Conservation (phyloP, 1,140 invertebrate genomes). For the Rhyacophila brunnea region DNA sequence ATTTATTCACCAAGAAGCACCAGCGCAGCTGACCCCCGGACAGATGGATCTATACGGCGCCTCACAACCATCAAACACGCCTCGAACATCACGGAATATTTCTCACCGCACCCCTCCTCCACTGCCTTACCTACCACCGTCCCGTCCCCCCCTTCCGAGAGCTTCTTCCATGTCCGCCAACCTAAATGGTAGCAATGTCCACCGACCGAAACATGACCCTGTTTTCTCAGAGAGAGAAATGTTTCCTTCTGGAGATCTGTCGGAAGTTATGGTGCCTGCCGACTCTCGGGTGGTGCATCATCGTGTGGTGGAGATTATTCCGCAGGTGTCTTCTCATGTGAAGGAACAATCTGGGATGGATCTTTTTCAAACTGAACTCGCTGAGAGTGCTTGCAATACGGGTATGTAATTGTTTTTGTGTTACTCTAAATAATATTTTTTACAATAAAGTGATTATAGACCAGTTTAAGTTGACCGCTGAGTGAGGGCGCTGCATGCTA, state of each 20-base stretch:
- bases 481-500: too few species aligned
- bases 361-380: conserved; percentile 25
- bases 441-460: too few species aligned
- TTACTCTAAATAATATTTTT: too few species aligned
- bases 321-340: conserved; percentile 3
- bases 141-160: not conserved
- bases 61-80: conserved; percentile 6
- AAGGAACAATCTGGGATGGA: conserved; percentile 15
- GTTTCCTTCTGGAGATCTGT: conserved; percentile 16
- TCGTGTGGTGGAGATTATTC: conserved; percentile 22
- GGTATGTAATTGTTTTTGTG: too few species aligned
- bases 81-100: not conserved
- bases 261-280: too few species aligned
- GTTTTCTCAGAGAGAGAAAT: conserved; percentile 18
- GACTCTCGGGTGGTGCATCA: conserved; percentile 6
- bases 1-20: not conserved
- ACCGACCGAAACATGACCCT: not conserved
- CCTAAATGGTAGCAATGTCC: not conserved
- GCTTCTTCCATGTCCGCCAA: too few species aligned
- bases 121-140: conserved; percentile 16
- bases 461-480: too few species aligned
- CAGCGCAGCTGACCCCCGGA: not conserved
- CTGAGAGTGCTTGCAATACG: conserved; percentile 15
- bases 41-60: conserved; percentile 25
- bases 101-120: conserved; percentile 22